Base-by-base conservation (phyloP, 2,888 invertebrate species). In the Ophioninae sp. region DNA sequence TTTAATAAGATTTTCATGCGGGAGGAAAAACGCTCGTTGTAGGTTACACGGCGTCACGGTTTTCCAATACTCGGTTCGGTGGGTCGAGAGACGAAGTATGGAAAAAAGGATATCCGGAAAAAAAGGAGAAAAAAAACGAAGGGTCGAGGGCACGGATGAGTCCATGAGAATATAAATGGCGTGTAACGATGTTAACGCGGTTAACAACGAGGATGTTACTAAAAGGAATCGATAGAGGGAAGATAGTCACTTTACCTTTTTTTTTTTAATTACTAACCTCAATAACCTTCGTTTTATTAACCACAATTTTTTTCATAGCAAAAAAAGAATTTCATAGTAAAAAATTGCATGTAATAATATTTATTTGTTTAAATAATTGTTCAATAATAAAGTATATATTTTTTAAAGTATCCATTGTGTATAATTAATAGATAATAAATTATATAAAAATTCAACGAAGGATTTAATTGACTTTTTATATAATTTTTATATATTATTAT, bases 1-100 rank as follows among this genome's bases (percentile, higher is more conserved):
- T 84, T 83, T 85, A 85, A 86, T 85, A 86, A 86, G 84, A 86
- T 86, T 85, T 84, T 78, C 81, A 83, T 79, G 83, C 68, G 30
- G 63, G 17, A 63, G 68, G 81, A 84, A 76, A 76, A 68, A 84
- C 75, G 71, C 75, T 58, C 72, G 76, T 79, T 79, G 75, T 76
- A 72, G 75, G 81, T 84, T 81, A 79, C 65, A 30, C 71, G 79
- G 79, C 79, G 81, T 84, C 84, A 76, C 84, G 81, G 72, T 84
- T 84, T 81, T 79, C 84, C 84, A 72, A 84, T 84, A 84, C 84
- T 84, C 75, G 74, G 61, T 7, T n/a, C n/a, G 61, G 30, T 22
- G 51, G 61, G 51, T 65, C 41, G 74, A 68, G 67, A 63, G 68
- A 69, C 71, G 69, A 79, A 73, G 73, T 69, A 75, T 30, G 64